Conservation (phyloP, 2,888 invertebrate genomes). For the Bellardia pandia region DNA sequence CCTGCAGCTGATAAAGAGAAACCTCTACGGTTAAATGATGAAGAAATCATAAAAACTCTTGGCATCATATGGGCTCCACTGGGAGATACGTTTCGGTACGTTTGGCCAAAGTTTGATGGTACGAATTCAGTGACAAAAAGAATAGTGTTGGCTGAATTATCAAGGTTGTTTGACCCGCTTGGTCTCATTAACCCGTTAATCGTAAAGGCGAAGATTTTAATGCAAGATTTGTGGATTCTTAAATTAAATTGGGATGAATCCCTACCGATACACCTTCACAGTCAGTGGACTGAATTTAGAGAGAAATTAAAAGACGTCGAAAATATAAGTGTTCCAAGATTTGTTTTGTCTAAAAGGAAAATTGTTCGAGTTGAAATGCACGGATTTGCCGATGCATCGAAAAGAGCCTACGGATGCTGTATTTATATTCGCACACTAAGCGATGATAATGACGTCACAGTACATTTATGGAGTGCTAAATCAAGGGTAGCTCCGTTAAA, state of each 20-base stretch:
- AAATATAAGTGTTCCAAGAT: slow-evolving; percentile 17
- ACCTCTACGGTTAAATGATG: slow-evolving; percentile 45
- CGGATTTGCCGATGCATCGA: background rate
- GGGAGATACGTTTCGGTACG: slow-evolving; percentile 45
- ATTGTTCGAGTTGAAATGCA: slow-evolving; percentile 36
- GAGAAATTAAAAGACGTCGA: slow-evolving; percentile 25
- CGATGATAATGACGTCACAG: slow-evolving; percentile 33
- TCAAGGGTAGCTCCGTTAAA: slow-evolving; percentile 38
- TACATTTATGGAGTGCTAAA: slow-evolving; percentile 37
- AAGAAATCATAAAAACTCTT: slow-evolving; percentile 63
- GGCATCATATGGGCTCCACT: slow-evolving; percentile 63
- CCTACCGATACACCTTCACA: slow-evolving; percentile 28
- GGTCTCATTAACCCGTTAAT: slow-evolving; percentile 14
- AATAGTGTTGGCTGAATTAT: slow-evolving; percentile 42
- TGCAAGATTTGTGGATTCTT: slow-evolving; percentile 53
- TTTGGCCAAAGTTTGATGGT: slow-evolving; percentile 11
- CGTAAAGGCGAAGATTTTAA: slow-evolving; percentile 18
- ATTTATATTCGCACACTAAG: slow-evolving; percentile 44
- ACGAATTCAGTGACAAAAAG: slow-evolving; percentile 52
- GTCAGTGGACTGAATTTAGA: slow-evolving; percentile 57
- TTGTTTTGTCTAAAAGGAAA: slow-evolving; percentile 11
- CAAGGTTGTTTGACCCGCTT: slow-evolving; percentile 45
- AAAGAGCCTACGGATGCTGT: slow-evolving; percentile 34
- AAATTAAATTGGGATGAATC: slow-evolving; percentile 60
- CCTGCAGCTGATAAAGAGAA: slow-evolving; percentile 43